Conservation (phyloP, 2,797 vertebrate genomes). For the Oreonectes daqikongensis region DNA sequence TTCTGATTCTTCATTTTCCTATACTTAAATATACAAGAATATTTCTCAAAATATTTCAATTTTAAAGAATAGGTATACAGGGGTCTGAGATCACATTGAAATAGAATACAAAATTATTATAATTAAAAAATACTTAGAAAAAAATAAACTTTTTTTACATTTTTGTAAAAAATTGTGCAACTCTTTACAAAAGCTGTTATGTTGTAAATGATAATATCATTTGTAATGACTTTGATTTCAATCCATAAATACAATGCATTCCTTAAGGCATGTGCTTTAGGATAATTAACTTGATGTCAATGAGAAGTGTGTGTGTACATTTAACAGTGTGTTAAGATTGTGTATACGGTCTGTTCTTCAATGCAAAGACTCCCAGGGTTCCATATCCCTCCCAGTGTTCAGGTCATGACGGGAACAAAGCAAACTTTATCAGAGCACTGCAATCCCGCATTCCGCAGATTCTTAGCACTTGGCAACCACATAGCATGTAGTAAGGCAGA, state of each 20-base stretch:
- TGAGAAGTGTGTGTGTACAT: not conserved
- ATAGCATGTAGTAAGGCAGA: conserved; percentile 71
- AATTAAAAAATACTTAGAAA: too few relatives aligned
- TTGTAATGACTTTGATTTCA: not conserved
- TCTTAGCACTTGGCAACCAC: conserved; percentile 89
- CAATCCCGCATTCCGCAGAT: conserved; percentile 93
- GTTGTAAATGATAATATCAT: not conserved
- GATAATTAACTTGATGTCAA: conserved; percentile 20
- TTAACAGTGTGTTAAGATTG: conserved; percentile 20
- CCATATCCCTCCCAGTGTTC: conserved; percentile 79
- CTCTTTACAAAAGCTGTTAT: not conserved
- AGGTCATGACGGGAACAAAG: conserved; percentile 94
- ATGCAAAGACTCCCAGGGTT: conserved; percentile 75
- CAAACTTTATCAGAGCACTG: conserved; percentile 93
- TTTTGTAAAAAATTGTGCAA: too few relatives aligned
- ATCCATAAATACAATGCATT: not conserved
- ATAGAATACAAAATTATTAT: too few relatives aligned
- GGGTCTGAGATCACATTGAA: not conserved
- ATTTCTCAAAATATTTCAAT: not conserved
- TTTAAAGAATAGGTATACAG: not conserved
- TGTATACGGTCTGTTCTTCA: conserved; percentile 5
- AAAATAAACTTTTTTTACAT: too few relatives aligned
- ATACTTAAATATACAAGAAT: not conserved
- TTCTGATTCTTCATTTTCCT: too few relatives aligned
- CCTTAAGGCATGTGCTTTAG: not conserved